Conservation (phyloP, 2,797 vertebrate species). For the Anguilla marmorata region DNA sequence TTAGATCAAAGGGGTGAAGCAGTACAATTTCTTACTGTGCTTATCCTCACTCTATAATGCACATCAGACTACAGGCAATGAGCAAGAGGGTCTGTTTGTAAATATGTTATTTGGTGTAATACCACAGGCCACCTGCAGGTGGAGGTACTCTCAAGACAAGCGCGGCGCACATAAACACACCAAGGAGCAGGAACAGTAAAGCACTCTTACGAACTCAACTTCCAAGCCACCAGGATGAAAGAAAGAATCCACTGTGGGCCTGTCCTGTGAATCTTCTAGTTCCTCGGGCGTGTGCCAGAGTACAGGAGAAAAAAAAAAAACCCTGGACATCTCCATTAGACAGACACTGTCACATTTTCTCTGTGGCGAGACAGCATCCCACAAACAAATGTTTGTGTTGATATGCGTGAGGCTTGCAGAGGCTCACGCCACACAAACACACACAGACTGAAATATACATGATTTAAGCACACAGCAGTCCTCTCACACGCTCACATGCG, state of each 20-base stretch:
- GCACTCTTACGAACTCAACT: background rate
- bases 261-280: background rate
- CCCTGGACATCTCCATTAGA: background rate
- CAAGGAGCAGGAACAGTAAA: background rate
- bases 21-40: background rate
- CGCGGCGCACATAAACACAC: background rate
- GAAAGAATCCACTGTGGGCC: background rate
- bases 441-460: conserved; percentile 7
- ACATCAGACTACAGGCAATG: background rate
- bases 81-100: background rate
- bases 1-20: background rate
- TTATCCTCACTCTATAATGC: background rate
- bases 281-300: background rate
- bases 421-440: conserved; percentile 6
- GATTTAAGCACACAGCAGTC: background rate
- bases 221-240: background rate
- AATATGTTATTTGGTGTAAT: background rate
- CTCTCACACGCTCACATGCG: background rate
- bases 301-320: background rate
- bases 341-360: conserved; percentile 4
- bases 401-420: background rate
- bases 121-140: conserved; percentile 36
- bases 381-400: conserved; percentile 16
- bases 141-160: conserved; percentile 40
- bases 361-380: background rate